Conservation (phyloP, 1,140 invertebrate genomes). For the Hyposmocoma kahamanoa region DNA sequence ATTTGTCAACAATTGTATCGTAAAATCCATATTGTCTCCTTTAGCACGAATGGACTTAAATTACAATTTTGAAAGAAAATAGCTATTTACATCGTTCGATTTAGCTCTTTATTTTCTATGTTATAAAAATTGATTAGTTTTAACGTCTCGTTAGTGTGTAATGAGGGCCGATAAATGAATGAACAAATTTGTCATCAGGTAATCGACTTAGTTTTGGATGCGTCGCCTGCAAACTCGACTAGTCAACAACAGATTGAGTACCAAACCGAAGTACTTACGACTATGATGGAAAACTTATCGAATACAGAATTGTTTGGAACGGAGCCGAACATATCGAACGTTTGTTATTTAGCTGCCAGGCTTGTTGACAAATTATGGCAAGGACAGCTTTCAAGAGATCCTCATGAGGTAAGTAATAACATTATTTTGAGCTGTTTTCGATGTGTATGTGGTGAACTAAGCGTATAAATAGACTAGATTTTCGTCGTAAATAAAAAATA, state of each 20-base stretch:
- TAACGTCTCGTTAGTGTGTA: too few species aligned
- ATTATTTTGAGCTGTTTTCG: not conserved
- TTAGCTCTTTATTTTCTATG: too few species aligned
- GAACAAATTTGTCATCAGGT: conserved; percentile 74
- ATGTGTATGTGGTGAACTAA: too few species aligned
- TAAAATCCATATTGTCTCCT: too few species aligned
- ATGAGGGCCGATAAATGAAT: too few species aligned
- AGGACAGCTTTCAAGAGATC: conserved; percentile 89
- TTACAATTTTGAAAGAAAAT: too few species aligned
- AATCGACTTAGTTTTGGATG: conserved; percentile 92
- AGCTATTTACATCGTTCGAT: too few species aligned
- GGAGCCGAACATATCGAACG: conserved; percentile 90
- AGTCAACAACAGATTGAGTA: conserved; percentile 88
- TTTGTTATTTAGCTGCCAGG: conserved; percentile 93
- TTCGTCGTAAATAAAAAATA: too few species aligned
- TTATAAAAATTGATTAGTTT: too few species aligned
- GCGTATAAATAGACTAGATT: too few species aligned
- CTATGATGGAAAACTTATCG: conserved; percentile 94
- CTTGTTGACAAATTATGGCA: conserved; percentile 99
- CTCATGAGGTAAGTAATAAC: conserved; percentile 81
- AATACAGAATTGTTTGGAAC: conserved; percentile 91
- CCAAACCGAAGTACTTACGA: conserved; percentile 93
- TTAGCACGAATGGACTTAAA: too few species aligned
- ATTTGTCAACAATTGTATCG: too few species aligned
- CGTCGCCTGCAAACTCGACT: conserved; percentile 86